phyloP scores from a whole-genome alignment of 2,113 vertebrate species.

The Mustelus asterias region DNA sequence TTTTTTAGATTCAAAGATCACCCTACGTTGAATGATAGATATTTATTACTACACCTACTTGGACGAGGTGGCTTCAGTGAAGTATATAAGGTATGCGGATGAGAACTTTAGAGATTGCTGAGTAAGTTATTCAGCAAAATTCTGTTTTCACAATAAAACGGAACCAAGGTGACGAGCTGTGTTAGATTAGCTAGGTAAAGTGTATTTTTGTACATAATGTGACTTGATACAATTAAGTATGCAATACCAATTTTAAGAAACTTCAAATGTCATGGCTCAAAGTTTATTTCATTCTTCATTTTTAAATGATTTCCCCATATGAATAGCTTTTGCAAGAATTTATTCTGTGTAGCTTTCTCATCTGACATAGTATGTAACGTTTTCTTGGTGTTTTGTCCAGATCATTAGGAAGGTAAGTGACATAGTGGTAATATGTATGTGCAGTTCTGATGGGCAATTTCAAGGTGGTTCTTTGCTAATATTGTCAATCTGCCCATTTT shows the following conservation, averaged over 20 bases:
- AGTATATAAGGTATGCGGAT: slow-evolving; percentile 84
- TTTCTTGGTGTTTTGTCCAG: neutral
- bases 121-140: neutral
- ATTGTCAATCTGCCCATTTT: no score
- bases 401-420: neutral
- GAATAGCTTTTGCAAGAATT: neutral
- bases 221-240: no score
- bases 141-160: neutral
- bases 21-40: slow-evolving; percentile 93
- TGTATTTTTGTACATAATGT: neutral
- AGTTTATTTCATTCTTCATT: neutral
- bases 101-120: neutral
- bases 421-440: neutral
- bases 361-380: neutral
- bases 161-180: neutral
- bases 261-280: neutral
- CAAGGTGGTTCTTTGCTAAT: neutral
- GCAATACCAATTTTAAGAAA: neutral
- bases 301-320: neutral
- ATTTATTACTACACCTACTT: slow-evolving; percentile 91
- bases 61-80: slow-evolving; percentile 98
- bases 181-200: neutral
- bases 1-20: slow-evolving; percentile 92
- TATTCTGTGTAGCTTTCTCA: neutral
- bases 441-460: neutral